phyloP scores from a whole-genome alignment of 2,888 invertebrate genomes.

The Clivina fossor region DNA sequence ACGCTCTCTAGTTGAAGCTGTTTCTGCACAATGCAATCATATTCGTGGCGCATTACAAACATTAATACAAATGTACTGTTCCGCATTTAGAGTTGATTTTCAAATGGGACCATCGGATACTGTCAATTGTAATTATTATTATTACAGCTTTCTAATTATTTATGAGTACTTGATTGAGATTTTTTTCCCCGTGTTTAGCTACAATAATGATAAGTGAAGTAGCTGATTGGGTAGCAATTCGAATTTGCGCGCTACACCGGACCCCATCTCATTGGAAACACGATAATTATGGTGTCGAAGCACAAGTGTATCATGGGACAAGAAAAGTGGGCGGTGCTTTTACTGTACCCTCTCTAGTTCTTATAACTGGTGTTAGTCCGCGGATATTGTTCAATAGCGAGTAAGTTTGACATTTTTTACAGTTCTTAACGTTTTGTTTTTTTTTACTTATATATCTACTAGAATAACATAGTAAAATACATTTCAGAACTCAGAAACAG shows the following conservation, averaged over 20 bases:
- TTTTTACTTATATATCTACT: no score
- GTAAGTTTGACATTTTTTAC: conserved; percentile 54
- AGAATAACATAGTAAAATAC: no score
- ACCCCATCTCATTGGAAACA: conserved; percentile 76
- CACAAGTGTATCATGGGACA: conserved; percentile 88
- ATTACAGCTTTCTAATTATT: conserved; percentile 9
- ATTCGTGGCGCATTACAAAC: conserved; percentile 79
- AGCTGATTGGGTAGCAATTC: conserved; percentile 74
- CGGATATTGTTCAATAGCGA: conserved; percentile 85
- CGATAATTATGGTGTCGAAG: conserved; percentile 82
- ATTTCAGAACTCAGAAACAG: no score
- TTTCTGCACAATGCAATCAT: conserved; percentile 63
- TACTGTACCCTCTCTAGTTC: conserved; percentile 60
- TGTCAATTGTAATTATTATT: conserved; percentile 50
- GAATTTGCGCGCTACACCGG: conserved; percentile 81
- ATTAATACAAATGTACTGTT: conserved; percentile 82
- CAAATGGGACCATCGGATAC: conserved; percentile 51
- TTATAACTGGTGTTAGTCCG: conserved; percentile 69
- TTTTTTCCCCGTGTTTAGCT: conserved; percentile 59
- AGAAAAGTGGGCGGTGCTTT: conserved; percentile 63
- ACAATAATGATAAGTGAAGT: conserved; percentile 70
- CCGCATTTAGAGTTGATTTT: conserved; percentile 83
- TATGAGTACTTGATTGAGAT: no score
- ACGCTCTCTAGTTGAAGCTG: conserved; percentile 19
- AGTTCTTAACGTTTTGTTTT: no score